These are phyloP conservation scores for Sylvia atricapilla DNA, from an alignment of 2,113 vertebrate species.

Conservation along the genomic window DNA sequence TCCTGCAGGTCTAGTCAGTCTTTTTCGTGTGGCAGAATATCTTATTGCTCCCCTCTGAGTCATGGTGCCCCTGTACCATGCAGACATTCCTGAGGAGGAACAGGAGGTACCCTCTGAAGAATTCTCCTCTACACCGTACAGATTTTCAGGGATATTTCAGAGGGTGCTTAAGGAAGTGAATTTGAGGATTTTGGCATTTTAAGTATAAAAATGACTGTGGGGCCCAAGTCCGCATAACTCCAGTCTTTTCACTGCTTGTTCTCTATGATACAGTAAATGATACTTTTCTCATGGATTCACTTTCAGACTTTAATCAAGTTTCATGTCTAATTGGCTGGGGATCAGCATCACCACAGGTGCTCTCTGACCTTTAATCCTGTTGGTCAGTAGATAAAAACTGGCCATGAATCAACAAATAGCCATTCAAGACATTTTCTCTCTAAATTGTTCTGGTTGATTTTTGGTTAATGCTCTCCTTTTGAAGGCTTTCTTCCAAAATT, in stretches of 20 bases:
- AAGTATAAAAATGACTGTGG: neutral
- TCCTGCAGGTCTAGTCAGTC: neutral
- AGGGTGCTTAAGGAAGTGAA: neutral
- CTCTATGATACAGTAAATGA: constrained; percentile 4
- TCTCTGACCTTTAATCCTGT: constrained; percentile 15
- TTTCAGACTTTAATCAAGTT: constrained; percentile 45
- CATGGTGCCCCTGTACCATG: neutral
- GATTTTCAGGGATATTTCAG: neutral
- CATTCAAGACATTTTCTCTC: constrained; percentile 3
- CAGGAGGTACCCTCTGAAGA: neutral
- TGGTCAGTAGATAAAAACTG: constrained; percentile 30
- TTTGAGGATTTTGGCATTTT: neutral
- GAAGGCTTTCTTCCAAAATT: constrained; percentile 10
- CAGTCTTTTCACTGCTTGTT: constrained; percentile 13
- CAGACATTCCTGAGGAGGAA: neutral
- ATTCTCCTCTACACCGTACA: neutral
- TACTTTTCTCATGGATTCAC: constrained; percentile 45
- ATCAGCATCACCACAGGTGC: neutral
- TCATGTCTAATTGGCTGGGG: neutral
- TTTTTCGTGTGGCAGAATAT: neutral
- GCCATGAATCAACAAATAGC: constrained; percentile 24
- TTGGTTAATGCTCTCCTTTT: constrained; percentile 2
- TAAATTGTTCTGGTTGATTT: constrained; percentile 35
- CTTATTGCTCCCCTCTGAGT: neutral
- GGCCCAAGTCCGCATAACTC: constrained; percentile 42